Evolutionary conservation across 1,140 invertebrate species (phyloP), one percentile per base, ranked within the genome.

Genomic region (Araneus ventricosus): DNA sequence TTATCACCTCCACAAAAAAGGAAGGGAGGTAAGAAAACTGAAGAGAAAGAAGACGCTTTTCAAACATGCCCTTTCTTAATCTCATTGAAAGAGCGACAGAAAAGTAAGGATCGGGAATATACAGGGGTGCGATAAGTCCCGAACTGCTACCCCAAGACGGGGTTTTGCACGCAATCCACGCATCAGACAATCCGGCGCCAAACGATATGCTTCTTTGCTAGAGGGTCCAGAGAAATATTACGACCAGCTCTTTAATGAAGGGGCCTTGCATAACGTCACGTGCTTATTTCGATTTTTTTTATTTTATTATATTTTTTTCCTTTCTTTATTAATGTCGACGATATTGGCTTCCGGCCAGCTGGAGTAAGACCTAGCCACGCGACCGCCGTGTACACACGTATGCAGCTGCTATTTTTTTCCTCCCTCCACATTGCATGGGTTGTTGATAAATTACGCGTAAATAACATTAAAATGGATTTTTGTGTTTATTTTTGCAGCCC

Each of bases 391-490:
- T 6, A 37, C 70, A 75, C 70, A 37, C 70, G 30, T 37, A 75
- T 20, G 59, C 59, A 37, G 27, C 37, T 63, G 24, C 59, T n/a
- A 22, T 37, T 37, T 37, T 37, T 75, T 37, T 30, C 8, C 34
- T 34, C 5, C 59, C 4, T 63, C 24, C n/a, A 30, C 70, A 75
- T 75, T 75, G 70, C 70, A 75, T 75, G 70, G 70, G 70, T 75
- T 75, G 70, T 75, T 75, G 70, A 75, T 75, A 75, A 75, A 75
- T 75, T 75, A 75, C 70, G 70, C 70, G 70, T 75, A 75, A 75
- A 75, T 75, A 75, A 75, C 70, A 75, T 75, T 75, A 75, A 75
- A 75, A 75, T 75, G 70, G 70, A 75, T 75, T 75, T 75, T 75
- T 75, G 70, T 75, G 70, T 75, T 75, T 75, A 34, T 75, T 75